phyloP scores from a whole-genome alignment of 2,888 invertebrate species.

The Drosophila mimetica region DNA sequence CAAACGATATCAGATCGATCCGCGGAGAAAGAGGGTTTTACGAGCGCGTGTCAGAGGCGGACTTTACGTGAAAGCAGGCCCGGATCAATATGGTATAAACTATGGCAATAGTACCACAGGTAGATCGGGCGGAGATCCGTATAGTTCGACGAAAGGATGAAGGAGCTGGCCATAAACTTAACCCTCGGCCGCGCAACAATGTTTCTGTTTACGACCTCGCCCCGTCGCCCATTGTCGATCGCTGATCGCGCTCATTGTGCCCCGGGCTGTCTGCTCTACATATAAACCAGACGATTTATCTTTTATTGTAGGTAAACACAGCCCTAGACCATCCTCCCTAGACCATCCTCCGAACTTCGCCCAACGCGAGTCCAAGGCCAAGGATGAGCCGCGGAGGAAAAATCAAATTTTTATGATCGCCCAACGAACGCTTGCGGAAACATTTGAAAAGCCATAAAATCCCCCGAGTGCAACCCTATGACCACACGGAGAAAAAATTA shows the following conservation, averaged over 20 bases:
- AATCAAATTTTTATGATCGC: slow-evolving; percentile 75
- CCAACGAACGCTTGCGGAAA: slow-evolving; percentile 64
- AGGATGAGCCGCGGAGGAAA: slow-evolving; percentile 65
- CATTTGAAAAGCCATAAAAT: slow-evolving; percentile 79
- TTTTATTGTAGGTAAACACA: slow-evolving; percentile 76
- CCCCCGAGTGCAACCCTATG: slow-evolving; percentile 63
- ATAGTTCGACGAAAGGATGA: slow-evolving; percentile 70
- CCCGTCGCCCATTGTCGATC: slow-evolving; percentile 44
- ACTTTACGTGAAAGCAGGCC: slow-evolving; percentile 32
- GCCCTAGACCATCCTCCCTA: slow-evolving; percentile 39
- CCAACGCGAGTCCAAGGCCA: slow-evolving; percentile 67
- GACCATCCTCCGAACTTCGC: slow-evolving; percentile 11
- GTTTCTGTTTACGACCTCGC: slow-evolving; percentile 57
- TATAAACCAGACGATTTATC: slow-evolving; percentile 80
- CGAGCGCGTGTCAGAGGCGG: slow-evolving; percentile 58
- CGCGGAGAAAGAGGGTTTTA: slow-evolving; percentile 48
- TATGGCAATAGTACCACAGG: not conserved
- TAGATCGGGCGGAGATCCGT: slow-evolving; percentile 7
- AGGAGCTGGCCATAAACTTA: slow-evolving; percentile 47
- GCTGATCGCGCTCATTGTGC: slow-evolving; percentile 72
- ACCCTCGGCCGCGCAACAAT: slow-evolving; percentile 42
- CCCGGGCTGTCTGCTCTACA: slow-evolving; percentile 76
- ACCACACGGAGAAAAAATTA: slow-evolving; percentile 12
- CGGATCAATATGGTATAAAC: slow-evolving; percentile 14
- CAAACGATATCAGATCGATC: slow-evolving; percentile 41